A percentile compares a stretch with the other conserved stretches of the same genome.
These are phyloP conservation scores for Cromileptes altivelis DNA, from an alignment of 2,113 vertebrate genomes.

Conservation along the genomic window DNA sequence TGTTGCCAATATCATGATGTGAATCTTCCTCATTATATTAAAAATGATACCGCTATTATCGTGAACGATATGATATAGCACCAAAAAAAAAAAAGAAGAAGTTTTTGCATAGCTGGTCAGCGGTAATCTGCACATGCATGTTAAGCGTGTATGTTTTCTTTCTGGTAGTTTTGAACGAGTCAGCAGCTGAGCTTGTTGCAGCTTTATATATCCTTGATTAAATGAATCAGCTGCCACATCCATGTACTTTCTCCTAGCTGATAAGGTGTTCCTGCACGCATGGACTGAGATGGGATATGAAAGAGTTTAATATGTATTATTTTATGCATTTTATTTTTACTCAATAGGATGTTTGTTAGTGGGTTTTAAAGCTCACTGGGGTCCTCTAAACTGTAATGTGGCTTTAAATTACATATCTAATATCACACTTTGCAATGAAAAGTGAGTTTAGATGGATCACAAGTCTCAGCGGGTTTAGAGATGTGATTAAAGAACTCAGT, in stretches of 20 bases:
- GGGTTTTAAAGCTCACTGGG: slow-evolving; percentile 49
- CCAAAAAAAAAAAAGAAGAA: no score
- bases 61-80: no score
- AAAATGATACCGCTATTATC: no score
- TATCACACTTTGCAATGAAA: slow-evolving; percentile 39
- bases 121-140: no score
- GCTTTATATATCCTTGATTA: no score
- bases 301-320: slow-evolving; percentile 48
- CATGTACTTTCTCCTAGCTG: no score
- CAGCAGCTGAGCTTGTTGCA: no score
- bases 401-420: slow-evolving; percentile 57
- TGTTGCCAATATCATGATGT: no score
- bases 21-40: no score
- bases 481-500: neutral
- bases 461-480: slow-evolving; percentile 2
- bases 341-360: slow-evolving; percentile 40
- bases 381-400: slow-evolving; percentile 35
- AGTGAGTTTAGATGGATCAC: slow-evolving; percentile 50
- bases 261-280: neutral
- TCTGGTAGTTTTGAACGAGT: no score
- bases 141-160: no score
- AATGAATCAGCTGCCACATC: neutral
- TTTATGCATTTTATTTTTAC: neutral
- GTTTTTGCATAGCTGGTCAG: no score
- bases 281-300: slow-evolving; percentile 34